Conservation (phyloP, 2,888 invertebrate genomes). For the Napeogenes inachia region DNA sequence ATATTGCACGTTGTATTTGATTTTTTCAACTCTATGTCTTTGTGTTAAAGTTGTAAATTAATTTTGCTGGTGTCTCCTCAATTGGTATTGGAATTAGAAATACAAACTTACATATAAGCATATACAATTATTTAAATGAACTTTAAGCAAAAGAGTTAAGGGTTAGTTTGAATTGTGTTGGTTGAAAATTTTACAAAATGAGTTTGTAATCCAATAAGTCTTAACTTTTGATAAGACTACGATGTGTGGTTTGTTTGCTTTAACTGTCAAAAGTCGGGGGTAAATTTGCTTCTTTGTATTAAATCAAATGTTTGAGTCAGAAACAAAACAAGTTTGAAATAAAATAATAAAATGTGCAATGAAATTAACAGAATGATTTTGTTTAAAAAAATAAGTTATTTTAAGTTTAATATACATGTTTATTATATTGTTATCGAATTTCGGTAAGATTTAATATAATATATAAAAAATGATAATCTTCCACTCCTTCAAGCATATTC, state of each 20-base stretch:
- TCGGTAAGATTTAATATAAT: no score
- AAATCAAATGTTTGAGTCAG: background rate
- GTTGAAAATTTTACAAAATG: constrained; percentile 7
- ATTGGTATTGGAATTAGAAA: constrained; percentile 32
- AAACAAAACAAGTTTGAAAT: no score
- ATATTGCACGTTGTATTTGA: constrained; percentile 8
- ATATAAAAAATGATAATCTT: no score
- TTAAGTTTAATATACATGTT: no score
- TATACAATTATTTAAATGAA: constrained; percentile 13
- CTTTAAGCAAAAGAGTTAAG: constrained; percentile 22
- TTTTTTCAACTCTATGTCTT: constrained; percentile 14
- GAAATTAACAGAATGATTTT: no score
- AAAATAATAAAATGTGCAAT: no score
- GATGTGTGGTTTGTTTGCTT: constrained; percentile 17
- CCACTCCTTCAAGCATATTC: no score
- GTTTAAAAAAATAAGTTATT: no score
- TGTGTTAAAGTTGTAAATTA: constrained; percentile 14
- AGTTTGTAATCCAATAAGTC: constrained; percentile 27
- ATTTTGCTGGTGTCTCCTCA: constrained; percentile 3
- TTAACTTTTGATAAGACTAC: constrained; percentile 32
- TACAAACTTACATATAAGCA: constrained; percentile 24
- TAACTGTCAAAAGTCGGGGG: constrained; percentile 19
- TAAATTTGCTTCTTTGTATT: background rate
- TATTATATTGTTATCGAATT: no score
- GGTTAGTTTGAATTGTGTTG: constrained; percentile 14